Base-by-base conservation (phyloP, 35 echinoderm and acorn worm species). In the Stichopus chloronotus region DNA sequence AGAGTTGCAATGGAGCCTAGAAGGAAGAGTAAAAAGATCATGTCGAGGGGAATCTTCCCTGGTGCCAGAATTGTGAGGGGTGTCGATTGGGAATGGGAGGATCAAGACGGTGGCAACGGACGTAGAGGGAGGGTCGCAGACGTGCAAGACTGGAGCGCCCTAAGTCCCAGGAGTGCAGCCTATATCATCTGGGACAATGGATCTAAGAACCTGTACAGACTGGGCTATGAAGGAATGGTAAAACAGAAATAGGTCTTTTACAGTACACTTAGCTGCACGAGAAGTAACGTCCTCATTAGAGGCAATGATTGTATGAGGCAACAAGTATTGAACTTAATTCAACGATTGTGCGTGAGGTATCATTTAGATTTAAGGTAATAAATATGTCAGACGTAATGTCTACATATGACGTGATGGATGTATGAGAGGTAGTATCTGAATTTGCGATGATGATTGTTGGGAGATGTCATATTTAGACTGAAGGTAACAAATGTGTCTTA, bases 61-160 rank as follows among this genome's bases (percentile, higher is more conserved):
- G 97, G 97, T 56, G 95, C 97, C 43, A 72, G 97, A 13, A 95
- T 99, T 87, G 97, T 99, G 7, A 92, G 97, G 54, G 97, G 97
- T 7, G 97, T 99, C 8, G 97, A 99, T 88, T 99, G 97, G 97
- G 95, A 99, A 89, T 99, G 97, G 97, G 97, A 99, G 87, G 97
- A 99, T 56, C 97, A 99, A 69, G 97, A 99, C 93, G 97, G 97
- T 4, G 97, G 97, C 11, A 99, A 94, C 76, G 93, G 95, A 24
- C 87, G 97, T 6, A 78, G 97, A 57, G 97, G 97, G 8, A 96
- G 96, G 74, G 95, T 99, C 25, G 96, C 97, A 17, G 97, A 99
- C 72, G 91, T 99, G 8, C 97, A 99, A 63, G 97, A 99, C 79
- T 99, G 97, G 97, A 99, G 97, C 87, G 95, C 97, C 59, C 91